Evolutionary conservation across 2,888 invertebrate genomes (phyloP), one percentile per base, ranked within the genome.

Genomic region (Silvanus unidentatus): DNA sequence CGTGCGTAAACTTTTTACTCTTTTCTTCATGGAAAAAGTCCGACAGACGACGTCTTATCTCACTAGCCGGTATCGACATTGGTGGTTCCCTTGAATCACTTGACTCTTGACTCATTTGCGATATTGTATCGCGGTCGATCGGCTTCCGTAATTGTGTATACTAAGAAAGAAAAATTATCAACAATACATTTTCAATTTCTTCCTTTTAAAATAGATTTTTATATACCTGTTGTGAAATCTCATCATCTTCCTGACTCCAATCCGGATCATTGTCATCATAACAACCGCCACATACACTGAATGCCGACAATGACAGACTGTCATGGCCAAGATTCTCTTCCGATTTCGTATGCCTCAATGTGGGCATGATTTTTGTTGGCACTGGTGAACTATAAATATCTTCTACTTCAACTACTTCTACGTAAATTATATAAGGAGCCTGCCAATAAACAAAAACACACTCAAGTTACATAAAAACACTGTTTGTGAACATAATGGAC

Each of bases 351-450:
- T 93, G 94, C 54, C 96, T 76, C 57, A 96, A 78, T 3, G 87
- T 83, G 40, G 88, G 88, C 75, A 89, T 81, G 56, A 89, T 82
- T 71, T 95, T 95, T n/a, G 87, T 80, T 35, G 95, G 93, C 12
- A 97, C 81, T 1, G 92, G 86, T 42, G 90, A 88, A 1, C 88
- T 82, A 62, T 86, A 82, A 34, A 88, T 77, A 68, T 90, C 87
- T 45, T 86, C 83, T 40, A 91, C 86, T 73, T 95, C 94, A 35
- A 95, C 76, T 5, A 96, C 95, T 75, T 99, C 99, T 45, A 98
- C 90, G 74, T 98, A 99, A 68, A 99, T 88, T 65, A 99, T 90
- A 74, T 95, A 99, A 0, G 99, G 99, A 39, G 98, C 96, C 86
- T 87, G 58, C 32, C 65, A 63, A 37, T 44, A 45, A 9, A 15